Evolutionary conservation across 2,888 invertebrate species (phyloP).

Genomic region (Trichogramma dendrolimi): DNA sequence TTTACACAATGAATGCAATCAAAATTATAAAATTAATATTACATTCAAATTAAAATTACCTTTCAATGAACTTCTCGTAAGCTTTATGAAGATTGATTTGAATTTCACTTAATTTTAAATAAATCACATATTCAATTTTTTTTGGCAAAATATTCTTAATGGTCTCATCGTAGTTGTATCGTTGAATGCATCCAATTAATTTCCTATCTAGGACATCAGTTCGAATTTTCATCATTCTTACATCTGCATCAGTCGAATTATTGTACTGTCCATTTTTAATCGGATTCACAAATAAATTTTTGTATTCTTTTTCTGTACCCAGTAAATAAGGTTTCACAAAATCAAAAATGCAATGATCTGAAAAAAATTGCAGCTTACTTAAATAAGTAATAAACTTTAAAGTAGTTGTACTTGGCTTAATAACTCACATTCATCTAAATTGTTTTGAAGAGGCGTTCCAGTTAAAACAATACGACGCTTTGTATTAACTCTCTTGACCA

Average conservation of each 20-base stretch:
- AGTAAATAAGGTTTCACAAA: conserved; percentile 92
- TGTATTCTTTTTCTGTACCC: conserved; percentile 84
- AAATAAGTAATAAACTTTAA: conserved; percentile 1
- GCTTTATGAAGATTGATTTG: conserved; percentile 64
- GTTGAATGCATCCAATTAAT: conserved; percentile 83
- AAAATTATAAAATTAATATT: no score
- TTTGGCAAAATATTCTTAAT: conserved; percentile 90
- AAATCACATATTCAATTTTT: conserved; percentile 81
- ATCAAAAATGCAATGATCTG: conserved; percentile 94
- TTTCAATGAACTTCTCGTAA: neutral
- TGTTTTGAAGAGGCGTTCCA: conserved; percentile 94
- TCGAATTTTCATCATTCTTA: conserved; percentile 80
- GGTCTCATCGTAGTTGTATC: conserved; percentile 82
- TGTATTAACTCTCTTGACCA: conserved; percentile 51
- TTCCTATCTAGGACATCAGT: conserved; percentile 87
- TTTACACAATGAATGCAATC: no score
- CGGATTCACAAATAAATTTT: conserved; percentile 89
- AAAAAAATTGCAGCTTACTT: neutral
- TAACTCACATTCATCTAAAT: conserved; percentile 74
- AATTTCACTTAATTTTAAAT: conserved; percentile 72
- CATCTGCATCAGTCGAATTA: conserved; percentile 82
- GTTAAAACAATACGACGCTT: conserved; percentile 76
- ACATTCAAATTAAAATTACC: neutral
- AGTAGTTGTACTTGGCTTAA: conserved; percentile 7
- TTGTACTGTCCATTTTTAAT: conserved; percentile 91